These are phyloP conservation scores for Archips crataeganus DNA, from an alignment of 2,888 invertebrate species.

Conservation along the genomic window DNA sequence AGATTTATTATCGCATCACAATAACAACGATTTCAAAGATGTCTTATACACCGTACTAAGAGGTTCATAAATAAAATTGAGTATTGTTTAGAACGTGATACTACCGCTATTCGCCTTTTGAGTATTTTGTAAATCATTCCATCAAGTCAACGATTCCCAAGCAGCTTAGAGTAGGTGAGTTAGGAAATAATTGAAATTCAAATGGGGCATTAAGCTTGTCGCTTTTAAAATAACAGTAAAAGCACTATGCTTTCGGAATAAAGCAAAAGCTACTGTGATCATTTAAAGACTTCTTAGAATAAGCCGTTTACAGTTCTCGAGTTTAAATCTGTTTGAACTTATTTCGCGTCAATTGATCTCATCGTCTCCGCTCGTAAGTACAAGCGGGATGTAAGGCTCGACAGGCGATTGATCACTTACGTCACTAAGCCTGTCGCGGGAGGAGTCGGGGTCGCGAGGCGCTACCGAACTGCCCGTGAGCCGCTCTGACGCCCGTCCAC, in stretches of 20 bases:
- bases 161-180: slow-evolving; percentile 11
- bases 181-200: not conserved
- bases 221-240: not conserved
- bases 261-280: slow-evolving; percentile 6
- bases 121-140: slow-evolving; percentile 16
- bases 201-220: not conserved
- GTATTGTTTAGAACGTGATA: not conserved
- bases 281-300: not conserved
- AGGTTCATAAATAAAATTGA: not conserved
- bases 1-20: slow-evolving; percentile 23
- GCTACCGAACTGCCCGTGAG: slow-evolving; percentile 91
- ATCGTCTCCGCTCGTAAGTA: slow-evolving; percentile 41
- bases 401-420: slow-evolving; percentile 85
- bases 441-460: slow-evolving; percentile 92
- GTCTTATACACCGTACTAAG: not conserved
- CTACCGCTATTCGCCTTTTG: not conserved
- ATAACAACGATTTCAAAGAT: not conserved
- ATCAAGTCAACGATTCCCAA: slow-evolving; percentile 36
- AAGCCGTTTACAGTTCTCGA: not conserved
- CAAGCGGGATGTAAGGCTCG: slow-evolving; percentile 42
- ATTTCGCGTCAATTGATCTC: slow-evolving; percentile 30
- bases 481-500: slow-evolving; percentile 93
- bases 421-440: slow-evolving; percentile 94
- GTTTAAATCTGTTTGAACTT: not conserved
- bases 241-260: not conserved